These are phyloP conservation scores for Episyrphus balteatus DNA, from an alignment of 1,140 invertebrate genomes.

Conservation along the genomic window DNA sequence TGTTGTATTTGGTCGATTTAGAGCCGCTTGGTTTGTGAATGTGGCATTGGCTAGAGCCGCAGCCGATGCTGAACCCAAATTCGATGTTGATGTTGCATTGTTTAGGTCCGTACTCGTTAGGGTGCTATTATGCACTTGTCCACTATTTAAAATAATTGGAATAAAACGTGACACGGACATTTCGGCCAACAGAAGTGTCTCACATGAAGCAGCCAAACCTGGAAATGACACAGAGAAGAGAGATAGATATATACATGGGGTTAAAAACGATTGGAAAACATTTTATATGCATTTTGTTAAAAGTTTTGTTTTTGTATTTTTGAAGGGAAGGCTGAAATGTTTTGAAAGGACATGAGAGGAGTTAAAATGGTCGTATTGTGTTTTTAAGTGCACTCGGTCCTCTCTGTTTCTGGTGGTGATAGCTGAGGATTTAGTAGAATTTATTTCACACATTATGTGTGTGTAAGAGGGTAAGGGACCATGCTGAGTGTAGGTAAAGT, in stretches of 20 bases:
- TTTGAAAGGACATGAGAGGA: too few species aligned
- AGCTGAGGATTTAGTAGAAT: too few species aligned
- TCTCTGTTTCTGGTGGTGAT: too few species aligned
- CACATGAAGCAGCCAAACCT: slow-evolving; percentile 42
- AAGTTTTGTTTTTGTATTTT: background rate
- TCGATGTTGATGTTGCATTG: background rate
- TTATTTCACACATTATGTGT: too few species aligned
- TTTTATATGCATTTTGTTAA: background rate
- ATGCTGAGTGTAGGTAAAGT: too few species aligned
- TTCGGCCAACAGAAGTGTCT: slow-evolving; percentile 31
- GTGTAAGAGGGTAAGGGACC: too few species aligned
- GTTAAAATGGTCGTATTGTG: background rate
- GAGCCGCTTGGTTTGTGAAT: too few species aligned
- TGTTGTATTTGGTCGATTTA: background rate
- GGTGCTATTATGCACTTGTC: slow-evolving; percentile 20
- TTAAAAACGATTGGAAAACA: background rate
- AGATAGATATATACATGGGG: background rate
- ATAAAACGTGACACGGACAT: slow-evolving; percentile 25
- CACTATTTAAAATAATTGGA: slow-evolving; percentile 24
- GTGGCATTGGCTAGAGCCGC: too few species aligned
- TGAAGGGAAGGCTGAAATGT: background rate
- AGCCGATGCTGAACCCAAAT: background rate
- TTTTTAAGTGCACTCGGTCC: too few species aligned
- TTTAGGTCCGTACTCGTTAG: slow-evolving; percentile 10
- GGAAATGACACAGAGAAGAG: slow-evolving; percentile 2